Evolutionary conservation across 2,113 vertebrate genomes (phyloP).

Genomic region (Chionomys nivalis): DNA sequence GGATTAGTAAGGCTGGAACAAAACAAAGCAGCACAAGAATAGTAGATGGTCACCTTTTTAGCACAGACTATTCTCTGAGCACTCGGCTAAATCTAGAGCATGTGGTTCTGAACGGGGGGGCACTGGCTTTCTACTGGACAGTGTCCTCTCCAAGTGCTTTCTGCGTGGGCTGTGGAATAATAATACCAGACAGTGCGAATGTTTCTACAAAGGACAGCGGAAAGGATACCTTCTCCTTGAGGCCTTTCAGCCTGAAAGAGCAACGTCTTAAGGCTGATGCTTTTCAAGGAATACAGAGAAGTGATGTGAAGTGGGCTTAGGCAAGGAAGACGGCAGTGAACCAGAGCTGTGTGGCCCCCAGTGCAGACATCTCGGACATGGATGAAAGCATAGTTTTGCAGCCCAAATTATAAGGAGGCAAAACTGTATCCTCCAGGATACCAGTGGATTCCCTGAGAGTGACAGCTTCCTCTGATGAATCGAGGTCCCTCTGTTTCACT

Average conservation of each 20-base stretch:
- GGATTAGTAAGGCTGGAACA: conserved; percentile 36
- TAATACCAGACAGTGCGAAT: not conserved
- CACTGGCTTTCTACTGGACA: conserved; percentile 35
- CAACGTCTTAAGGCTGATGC: not conserved
- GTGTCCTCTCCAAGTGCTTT: conserved; percentile 37
- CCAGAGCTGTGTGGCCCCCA: not conserved
- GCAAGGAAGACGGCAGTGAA: not conserved
- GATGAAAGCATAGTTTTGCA: conserved; percentile 7
- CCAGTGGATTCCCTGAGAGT: not conserved
- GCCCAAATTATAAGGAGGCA: not conserved
- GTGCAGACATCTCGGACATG: not conserved
- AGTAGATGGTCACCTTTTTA: conserved; percentile 34
- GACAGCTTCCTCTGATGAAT: not conserved
- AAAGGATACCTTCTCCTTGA: conserved; percentile 32
- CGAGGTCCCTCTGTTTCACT: not conserved
- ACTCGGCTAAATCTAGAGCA: conserved; percentile 21
- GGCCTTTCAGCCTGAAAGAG: conserved; percentile 8
- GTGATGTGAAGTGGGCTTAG: not conserved
- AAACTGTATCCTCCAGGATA: not conserved
- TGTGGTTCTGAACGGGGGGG: not conserved
- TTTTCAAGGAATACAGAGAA: conserved; percentile 43
- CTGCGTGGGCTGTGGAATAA: not conserved
- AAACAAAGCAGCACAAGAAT: conserved; percentile 24
- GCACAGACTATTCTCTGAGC: conserved; percentile 20
- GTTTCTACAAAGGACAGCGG: not conserved